Evolutionary conservation across 2,113 vertebrate species (phyloP).

Genomic region (Meles meles): DNA sequence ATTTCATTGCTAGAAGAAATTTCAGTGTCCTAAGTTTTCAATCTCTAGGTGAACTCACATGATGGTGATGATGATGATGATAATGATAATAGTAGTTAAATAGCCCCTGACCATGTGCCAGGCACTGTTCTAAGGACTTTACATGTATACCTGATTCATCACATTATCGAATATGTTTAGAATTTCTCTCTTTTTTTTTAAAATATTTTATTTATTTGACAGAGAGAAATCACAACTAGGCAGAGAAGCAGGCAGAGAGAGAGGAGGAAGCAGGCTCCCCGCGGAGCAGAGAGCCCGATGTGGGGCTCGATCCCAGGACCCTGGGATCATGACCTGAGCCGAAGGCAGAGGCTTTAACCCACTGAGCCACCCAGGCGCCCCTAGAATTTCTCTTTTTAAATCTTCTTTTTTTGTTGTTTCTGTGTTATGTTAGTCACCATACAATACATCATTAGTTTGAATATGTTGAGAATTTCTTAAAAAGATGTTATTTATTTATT

Average conservation of each 20-base stretch:
- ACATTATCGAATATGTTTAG: not conserved
- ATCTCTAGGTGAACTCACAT: not conserved
- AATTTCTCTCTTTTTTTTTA: not conserved
- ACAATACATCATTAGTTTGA: not conserved
- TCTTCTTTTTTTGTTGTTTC: no score
- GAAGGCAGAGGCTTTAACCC: no score
- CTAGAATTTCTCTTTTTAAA: not conserved
- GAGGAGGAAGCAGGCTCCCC: no score
- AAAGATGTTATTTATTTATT: not conserved
- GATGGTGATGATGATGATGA: not conserved
- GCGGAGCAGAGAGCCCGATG: no score
- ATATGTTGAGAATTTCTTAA: not conserved
- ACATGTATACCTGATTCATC: not conserved
- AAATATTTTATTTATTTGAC: no score
- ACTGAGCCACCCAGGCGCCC: no score
- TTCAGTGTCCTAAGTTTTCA: not conserved
- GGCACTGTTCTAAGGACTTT: not conserved
- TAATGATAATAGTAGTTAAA: not conserved
- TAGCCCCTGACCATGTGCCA: not conserved
- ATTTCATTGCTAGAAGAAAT: not conserved
- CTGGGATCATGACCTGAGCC: no score
- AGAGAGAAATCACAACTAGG: no score
- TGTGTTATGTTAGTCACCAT: no score
- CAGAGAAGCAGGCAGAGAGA: no score
- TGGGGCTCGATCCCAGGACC: no score